Evolutionary conservation across 2,797 vertebrate genomes (phyloP).

Genomic region (Gambelia wislizenii): DNA sequence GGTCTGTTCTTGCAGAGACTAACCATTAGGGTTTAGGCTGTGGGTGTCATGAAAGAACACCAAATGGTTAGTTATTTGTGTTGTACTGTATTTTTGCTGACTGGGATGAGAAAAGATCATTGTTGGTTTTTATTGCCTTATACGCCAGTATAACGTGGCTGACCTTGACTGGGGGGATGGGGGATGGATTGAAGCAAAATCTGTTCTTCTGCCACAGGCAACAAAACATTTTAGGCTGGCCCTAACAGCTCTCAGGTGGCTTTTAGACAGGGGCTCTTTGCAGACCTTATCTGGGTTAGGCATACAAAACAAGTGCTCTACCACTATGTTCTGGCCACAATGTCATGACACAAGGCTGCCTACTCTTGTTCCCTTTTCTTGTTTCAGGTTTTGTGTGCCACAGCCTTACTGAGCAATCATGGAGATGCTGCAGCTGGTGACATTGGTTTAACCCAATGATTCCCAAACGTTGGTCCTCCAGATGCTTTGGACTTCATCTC

Average conservation of each 20-base stretch:
- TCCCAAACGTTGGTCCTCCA: too few species aligned
- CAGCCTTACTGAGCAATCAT: neutral
- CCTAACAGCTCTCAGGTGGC: neutral
- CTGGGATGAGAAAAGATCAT: too few species aligned
- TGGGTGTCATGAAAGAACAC: too few species aligned
- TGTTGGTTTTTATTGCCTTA: too few species aligned
- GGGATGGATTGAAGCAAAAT: neutral
- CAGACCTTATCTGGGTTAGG: neutral
- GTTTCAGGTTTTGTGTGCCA: neutral
- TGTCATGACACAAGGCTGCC: neutral
- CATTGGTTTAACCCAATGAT: too few species aligned
- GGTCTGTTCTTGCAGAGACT: too few species aligned
- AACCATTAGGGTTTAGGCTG: too few species aligned
- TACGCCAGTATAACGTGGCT: too few species aligned
- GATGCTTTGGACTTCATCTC: too few species aligned
- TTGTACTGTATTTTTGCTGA: too few species aligned
- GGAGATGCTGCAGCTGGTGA: neutral
- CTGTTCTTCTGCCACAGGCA: neutral
- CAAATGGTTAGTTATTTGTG: too few species aligned
- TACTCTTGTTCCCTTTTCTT: neutral
- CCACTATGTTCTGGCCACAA: neutral
- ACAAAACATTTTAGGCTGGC: neutral
- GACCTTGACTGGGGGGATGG: neutral
- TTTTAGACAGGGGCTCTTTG: neutral
- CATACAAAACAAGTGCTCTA: neutral